Evolutionary conservation across 2,113 vertebrate species (phyloP).

Genomic region (Scopus umbretta): DNA sequence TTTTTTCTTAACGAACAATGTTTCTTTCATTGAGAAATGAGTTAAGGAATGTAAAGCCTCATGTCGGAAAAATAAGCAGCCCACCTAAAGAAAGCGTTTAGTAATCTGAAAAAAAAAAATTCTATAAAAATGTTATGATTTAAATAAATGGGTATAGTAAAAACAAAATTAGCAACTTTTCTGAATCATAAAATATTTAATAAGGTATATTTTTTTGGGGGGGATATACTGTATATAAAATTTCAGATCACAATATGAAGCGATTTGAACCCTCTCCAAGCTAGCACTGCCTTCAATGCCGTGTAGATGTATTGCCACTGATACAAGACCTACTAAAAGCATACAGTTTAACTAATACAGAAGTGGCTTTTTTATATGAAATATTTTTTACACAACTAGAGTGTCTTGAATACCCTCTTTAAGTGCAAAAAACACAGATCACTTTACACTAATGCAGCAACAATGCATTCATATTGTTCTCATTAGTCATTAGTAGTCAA

Average conservation of each 20-base stretch:
- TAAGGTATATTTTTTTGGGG: slow-evolving; percentile 88
- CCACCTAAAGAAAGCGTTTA: background rate
- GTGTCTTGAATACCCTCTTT: slow-evolving; percentile 74
- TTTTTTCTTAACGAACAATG: background rate
- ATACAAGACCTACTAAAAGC: slow-evolving; percentile 88
- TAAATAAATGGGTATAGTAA: slow-evolving; percentile 16
- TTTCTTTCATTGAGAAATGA: background rate
- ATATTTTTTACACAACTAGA: slow-evolving; percentile 77
- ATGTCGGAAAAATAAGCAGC: background rate
- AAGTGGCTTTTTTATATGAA: slow-evolving; percentile 80
- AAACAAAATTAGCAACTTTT: slow-evolving; percentile 56
- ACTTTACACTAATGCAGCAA: slow-evolving; percentile 90
- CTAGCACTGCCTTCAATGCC: slow-evolving; percentile 78
- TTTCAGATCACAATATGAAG: slow-evolving; percentile 97
- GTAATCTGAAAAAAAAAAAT: background rate
- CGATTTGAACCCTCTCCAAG: slow-evolving; percentile 84
- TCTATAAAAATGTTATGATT: background rate
- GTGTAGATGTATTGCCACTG: slow-evolving; percentile 81
- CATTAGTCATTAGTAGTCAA: slow-evolving; percentile 91
- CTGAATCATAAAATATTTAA: slow-evolving; percentile 99
- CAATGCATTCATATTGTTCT: slow-evolving; percentile 91
- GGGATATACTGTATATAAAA: slow-evolving; percentile 99
- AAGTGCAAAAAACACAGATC: slow-evolving; percentile 91
- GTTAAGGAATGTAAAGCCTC: background rate
- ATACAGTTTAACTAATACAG: slow-evolving; percentile 82